phyloP scores from a whole-genome alignment of 2,113 vertebrate genomes.

The Nesogale talazaci region DNA sequence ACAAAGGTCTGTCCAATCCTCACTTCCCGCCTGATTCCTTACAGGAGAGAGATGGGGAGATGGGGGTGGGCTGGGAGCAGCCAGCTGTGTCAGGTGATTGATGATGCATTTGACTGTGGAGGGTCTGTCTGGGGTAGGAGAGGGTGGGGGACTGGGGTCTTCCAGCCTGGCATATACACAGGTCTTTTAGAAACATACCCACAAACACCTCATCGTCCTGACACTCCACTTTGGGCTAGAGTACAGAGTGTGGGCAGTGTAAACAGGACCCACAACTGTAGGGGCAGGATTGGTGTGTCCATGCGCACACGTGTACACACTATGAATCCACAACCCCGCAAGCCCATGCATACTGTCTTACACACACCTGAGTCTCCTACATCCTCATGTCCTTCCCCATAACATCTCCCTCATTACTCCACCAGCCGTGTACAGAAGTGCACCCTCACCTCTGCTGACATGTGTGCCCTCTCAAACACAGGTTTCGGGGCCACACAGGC shows the following conservation, averaged over 20 bases:
- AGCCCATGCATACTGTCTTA: accelerated
- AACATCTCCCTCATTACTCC: not conserved
- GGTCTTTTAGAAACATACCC: not conserved
- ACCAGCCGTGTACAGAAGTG: not conserved
- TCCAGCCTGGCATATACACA: not conserved
- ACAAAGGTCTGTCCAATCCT: too few relatives aligned
- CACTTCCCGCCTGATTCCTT: too few relatives aligned
- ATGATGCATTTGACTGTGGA: too few relatives aligned
- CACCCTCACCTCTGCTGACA: not conserved
- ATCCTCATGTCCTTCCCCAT: not conserved
- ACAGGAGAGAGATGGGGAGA: too few relatives aligned
- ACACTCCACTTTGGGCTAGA: too few relatives aligned
- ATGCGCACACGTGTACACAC: not conserved
- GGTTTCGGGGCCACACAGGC: accelerated
- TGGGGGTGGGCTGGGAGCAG: not conserved
- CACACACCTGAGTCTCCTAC: not conserved
- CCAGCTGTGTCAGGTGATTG: accelerated
- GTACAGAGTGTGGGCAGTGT: too few relatives aligned
- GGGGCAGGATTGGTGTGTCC: accelerated
- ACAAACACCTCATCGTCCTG: too few relatives aligned
- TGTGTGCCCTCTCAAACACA: accelerated
- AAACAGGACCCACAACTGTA: not conserved
- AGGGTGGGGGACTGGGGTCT: not conserved
- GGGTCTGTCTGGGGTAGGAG: too few relatives aligned
- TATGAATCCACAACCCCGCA: not conserved